Conservation (phyloP, 2,113 vertebrate species). For the Pollimyrus isidori region DNA sequence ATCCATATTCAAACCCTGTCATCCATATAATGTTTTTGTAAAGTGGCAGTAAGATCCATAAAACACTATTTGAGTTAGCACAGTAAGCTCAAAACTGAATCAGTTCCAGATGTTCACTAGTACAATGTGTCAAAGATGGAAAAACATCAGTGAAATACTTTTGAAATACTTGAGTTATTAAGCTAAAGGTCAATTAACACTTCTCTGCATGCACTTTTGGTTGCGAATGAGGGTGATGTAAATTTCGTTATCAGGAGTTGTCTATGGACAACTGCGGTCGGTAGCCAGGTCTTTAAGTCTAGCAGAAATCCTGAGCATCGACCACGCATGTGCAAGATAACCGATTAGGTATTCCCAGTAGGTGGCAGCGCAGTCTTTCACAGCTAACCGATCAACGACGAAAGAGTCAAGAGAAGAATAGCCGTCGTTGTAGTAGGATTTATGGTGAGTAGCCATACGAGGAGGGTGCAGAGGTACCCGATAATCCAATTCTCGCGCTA, state of each 20-base stretch:
- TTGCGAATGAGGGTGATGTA: neutral
- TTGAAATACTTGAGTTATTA: neutral
- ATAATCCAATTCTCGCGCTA: neutral
- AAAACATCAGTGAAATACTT: neutral
- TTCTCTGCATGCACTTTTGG: neutral
- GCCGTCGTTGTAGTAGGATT: too few relatives aligned
- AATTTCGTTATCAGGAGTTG: neutral
- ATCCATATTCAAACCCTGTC: neutral
- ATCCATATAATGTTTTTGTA: neutral
- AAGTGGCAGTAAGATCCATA: neutral
- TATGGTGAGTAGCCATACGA: too few relatives aligned
- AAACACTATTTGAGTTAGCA: neutral
- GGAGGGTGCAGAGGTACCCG: too few relatives aligned
- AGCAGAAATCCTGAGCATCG: too few relatives aligned
- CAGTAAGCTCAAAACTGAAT: neutral
- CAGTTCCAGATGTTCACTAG: neutral
- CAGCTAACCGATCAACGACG: too few relatives aligned
- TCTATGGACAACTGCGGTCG: too few relatives aligned
- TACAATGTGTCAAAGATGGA: neutral
- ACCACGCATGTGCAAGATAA: too few relatives aligned
- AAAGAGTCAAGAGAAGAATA: too few relatives aligned
- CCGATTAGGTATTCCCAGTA: too few relatives aligned
- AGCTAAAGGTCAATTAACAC: neutral
- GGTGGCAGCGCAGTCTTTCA: too few relatives aligned
- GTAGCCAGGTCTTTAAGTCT: too few relatives aligned